Base-by-base conservation (phyloP, 2,888 invertebrate genomes). In the Torymus texanus region DNA sequence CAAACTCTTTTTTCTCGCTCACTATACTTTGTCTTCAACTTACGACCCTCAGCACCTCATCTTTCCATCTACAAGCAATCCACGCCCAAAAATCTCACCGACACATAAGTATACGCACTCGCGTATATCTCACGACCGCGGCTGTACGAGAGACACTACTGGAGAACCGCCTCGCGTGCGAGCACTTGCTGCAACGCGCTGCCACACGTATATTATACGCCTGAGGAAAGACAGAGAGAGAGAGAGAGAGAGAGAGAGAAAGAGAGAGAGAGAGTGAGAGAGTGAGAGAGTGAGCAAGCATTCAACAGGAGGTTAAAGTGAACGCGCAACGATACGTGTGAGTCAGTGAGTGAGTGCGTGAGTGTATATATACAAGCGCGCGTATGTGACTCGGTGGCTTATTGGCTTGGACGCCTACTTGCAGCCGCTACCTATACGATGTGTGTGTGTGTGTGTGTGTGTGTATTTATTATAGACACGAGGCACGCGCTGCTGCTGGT, bases 321-420 rank as follows among this genome's bases (percentile, higher is more conserved):
- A 1, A 21, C 12, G 51, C 29, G 29, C 55, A 67, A 8, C 41
- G 8, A 8, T n/a, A n/a, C 66, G 53, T 76, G 73, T 79, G 79
- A 79, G 59, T 79, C 75, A 75, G 70, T 70, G 55, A 53, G 41
- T 41, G 41, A 41, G 41, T 41, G 41, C 3, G 29, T 24, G 24
- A 2, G 24, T 29, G 3, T 29, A 29, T 29, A 8, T 41, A 41
- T 8, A 8, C 8, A 29, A 5, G 8, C 1, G 53, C 59, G 59
- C 21, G 21, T 21, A 21, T 21, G 21, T 2, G 21, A n/a, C 70
- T 70, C 12, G 63, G 51, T 58, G 41, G 79, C 67, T 79, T 70
- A 74, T 79, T 79, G 51, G 65, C 12, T 79, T 79, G 51, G 65
- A 8, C 65, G 65, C 65, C 65, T 41, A 75, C 72, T 58, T 66